Percentiles rank a stretch among this genome's conserved stretches.
phyloP scores from a whole-genome alignment of 2,888 invertebrate genomes.

The Drosophila cognata region DNA sequence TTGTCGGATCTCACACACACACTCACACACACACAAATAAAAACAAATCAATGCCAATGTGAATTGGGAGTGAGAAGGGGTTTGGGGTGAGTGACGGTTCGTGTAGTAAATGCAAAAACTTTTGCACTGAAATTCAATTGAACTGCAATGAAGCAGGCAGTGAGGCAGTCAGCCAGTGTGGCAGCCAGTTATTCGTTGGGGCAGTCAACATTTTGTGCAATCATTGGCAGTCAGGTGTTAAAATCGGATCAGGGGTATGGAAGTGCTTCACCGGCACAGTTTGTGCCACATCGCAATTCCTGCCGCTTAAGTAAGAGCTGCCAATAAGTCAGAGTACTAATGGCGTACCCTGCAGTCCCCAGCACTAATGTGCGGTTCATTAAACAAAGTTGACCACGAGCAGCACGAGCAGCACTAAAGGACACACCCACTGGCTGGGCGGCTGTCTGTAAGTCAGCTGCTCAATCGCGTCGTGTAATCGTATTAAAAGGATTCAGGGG shows the following conservation, averaged over 20 bases:
- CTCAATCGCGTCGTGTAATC: conserved; percentile 60
- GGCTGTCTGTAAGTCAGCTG: conserved; percentile 40
- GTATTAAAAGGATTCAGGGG: conserved; percentile 78
- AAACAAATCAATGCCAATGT: conserved; percentile 16
- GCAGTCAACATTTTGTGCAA: conserved; percentile 33
- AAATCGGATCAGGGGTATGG: neutral
- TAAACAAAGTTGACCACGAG: conserved; percentile 72
- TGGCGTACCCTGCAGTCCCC: conserved; percentile 27
- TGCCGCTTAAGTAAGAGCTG: conserved; percentile 58
- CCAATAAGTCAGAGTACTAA: conserved; percentile 67
- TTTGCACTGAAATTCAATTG: conserved; percentile 72
- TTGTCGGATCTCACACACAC: neutral
- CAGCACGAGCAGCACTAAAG: neutral
- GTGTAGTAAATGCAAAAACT: conserved; percentile 28
- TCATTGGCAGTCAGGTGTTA: conserved; percentile 18
- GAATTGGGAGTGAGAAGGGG: neutral
- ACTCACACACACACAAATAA: neutral
- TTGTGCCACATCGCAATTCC: conserved; percentile 37
- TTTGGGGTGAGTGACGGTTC: neutral
- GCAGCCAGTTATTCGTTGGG: conserved; percentile 1
- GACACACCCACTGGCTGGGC: conserved; percentile 1
- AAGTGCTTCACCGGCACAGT: conserved; percentile 11
- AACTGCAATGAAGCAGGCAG: conserved; percentile 43
- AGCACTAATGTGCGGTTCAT: conserved; percentile 81
- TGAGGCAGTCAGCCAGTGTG: conserved; percentile 5